Base-by-base conservation (phyloP, 2,888 invertebrate genomes). In the Anorthoa munda region DNA sequence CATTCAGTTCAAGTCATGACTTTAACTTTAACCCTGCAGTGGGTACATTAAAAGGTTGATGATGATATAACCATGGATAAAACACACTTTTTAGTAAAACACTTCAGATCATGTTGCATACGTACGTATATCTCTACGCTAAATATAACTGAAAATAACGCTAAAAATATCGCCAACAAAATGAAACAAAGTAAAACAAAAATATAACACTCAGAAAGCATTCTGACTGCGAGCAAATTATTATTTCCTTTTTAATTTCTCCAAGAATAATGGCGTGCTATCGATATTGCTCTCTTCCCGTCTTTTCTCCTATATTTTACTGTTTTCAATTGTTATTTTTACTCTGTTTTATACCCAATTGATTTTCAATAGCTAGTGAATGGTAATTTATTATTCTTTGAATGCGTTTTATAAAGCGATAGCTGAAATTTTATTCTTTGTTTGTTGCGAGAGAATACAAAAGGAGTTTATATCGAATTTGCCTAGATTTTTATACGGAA, bases 161-260 rank as follows among this genome's bases (percentile, higher is more conserved):
- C 4, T 12, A 55, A 13, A 66, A 86, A 67, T 13, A 17, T 48
- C 21, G 2, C 15, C 11, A n/a, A 48, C 58, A 12, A 72, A 75
- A 74, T 48, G 61, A 71, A 74, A 66, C 15, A 21, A 31, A 26
- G 13, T 21, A 69, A 46, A 67, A 59, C 26, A 69, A 46, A 67
- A 59, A 81, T 56, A 63, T 12, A 75, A 63, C 48, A 55, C 45
- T 48, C 66, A 26, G 11, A 46, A 31, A 67, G 21, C n/a, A 76
- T 81, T 66, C 53, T 64, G 61, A 68, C 72, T 50, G 63, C 72
- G 68, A 70, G 60, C 7, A 85, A 81, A 83, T 79, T 85, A 86
- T 89, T 88, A 86, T 90, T 89, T 89, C 88, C 87, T 85, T 82
- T 85, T 86, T 87, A 86, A 88, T 88, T 84, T 86, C 83, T 83